These are phyloP conservation scores for Pseudachorutes palmiensis DNA, from an alignment of 1,140 invertebrate genomes.

Conservation along the genomic window DNA sequence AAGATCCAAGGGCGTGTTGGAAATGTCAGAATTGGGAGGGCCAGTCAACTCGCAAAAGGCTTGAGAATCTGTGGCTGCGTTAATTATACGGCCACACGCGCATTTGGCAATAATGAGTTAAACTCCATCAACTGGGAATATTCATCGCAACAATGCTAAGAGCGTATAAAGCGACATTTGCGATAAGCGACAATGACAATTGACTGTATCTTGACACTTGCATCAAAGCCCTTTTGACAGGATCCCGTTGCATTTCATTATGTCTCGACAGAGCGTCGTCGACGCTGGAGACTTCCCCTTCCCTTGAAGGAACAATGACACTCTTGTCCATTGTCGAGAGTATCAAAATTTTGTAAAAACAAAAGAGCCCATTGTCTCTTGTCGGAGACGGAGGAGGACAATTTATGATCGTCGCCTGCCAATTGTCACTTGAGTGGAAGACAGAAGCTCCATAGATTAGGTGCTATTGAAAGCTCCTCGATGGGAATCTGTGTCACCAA, in stretches of 20 bases:
- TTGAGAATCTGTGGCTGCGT: too few relatives aligned
- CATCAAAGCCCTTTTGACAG: not conserved
- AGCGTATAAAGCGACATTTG: too few relatives aligned
- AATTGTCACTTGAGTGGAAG: conserved; percentile 17
- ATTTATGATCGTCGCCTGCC: conserved; percentile 22
- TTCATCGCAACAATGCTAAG: too few relatives aligned
- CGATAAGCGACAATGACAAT: too few relatives aligned
- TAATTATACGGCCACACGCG: too few relatives aligned
- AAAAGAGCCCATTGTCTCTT: not conserved
- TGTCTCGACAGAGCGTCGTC: not conserved
- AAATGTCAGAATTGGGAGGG: not conserved
- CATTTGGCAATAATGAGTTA: too few relatives aligned
- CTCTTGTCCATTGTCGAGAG: not conserved
- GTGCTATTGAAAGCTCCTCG: not conserved
- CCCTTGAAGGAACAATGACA: not conserved
- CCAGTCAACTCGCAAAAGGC: too few relatives aligned
- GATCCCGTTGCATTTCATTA: not conserved
- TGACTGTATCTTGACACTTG: not conserved
- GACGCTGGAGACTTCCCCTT: not conserved
- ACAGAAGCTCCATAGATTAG: too few relatives aligned
- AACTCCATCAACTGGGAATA: too few relatives aligned
- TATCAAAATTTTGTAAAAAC: conserved; percentile 2
- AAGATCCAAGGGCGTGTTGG: not conserved
- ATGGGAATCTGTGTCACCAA: not conserved
- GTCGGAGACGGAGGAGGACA: too few relatives aligned